Conservation (phyloP, 2,888 invertebrate species). For the Falcaria lacertinaria region DNA sequence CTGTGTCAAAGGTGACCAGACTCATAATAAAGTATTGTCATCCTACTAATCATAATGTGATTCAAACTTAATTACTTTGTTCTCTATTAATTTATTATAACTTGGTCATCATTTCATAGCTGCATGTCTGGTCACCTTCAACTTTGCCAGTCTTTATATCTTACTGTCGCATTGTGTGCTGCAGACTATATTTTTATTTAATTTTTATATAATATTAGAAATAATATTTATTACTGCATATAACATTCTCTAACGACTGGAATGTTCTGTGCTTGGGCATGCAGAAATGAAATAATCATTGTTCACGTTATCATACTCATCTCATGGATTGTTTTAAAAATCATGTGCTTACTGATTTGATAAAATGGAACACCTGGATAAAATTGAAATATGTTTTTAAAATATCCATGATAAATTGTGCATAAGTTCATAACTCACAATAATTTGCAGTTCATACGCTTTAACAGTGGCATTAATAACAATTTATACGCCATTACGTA, state of each 20-base stretch:
- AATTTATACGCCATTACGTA: constrained; percentile 41
- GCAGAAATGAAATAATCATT: constrained; percentile 72
- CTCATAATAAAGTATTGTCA: constrained; percentile 26
- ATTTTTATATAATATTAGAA: constrained; percentile 40
- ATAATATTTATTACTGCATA: constrained; percentile 50
- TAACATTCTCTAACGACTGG: constrained; percentile 49
- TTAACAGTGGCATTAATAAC: constrained; percentile 69
- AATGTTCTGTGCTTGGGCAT: constrained; percentile 76
- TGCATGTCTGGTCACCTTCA: constrained; percentile 79
- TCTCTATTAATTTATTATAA: constrained; percentile 10
- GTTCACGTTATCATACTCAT: constrained; percentile 40
- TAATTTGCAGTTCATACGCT: constrained; percentile 60
- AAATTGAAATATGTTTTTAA: constrained; percentile 23
- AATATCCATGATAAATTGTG: constrained; percentile 51
- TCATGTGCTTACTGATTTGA: constrained; percentile 1
- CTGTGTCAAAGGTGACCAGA: constrained; percentile 75
- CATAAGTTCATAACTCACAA: constrained; percentile 61
- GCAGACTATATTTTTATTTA: constrained; percentile 40
- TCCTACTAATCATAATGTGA: constrained; percentile 9
- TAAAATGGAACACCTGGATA: not conserved
- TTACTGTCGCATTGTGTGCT: constrained; percentile 51
- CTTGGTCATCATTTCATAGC: constrained; percentile 52
- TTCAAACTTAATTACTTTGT: constrained; percentile 13
- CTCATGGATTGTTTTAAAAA: constrained; percentile 48
- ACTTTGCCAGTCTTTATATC: constrained; percentile 33